Conservation (phyloP, 2,113 vertebrate genomes). For the Solea senegalensis region DNA sequence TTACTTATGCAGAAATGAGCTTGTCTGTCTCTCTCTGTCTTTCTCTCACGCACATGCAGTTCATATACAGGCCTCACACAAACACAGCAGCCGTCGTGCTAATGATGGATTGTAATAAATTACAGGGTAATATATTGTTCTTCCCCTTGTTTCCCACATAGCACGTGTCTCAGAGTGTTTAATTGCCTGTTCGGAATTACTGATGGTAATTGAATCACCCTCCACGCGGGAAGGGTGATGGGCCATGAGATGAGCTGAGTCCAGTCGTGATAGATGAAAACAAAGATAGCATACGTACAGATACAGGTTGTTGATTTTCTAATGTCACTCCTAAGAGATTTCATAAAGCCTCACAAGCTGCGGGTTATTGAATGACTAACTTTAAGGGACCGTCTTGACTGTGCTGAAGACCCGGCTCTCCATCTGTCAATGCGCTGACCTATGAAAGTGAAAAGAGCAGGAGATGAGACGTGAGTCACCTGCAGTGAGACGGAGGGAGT, state of each 20-base stretch:
- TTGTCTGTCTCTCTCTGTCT: background rate
- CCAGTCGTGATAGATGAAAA: constrained; percentile 47
- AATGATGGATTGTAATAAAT: constrained; percentile 51
- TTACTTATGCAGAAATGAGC: constrained; percentile 5
- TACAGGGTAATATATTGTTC: constrained; percentile 43
- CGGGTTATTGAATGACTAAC: constrained; percentile 15
- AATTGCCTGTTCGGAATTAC: constrained; percentile 66
- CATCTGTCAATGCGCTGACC: constrained; percentile 46
- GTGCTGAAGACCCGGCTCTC: constrained; percentile 16
- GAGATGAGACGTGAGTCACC: constrained; percentile 51
- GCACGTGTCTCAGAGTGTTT: constrained; percentile 59
- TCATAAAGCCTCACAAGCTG: constrained; percentile 28
- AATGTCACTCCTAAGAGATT: background rate
- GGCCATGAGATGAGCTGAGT: constrained; percentile 59
- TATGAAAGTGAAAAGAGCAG: constrained; percentile 23
- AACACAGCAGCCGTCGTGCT: constrained; percentile 10
- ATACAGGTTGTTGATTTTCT: background rate
- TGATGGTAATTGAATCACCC: constrained; percentile 70
- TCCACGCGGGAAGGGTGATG: constrained; percentile 61
- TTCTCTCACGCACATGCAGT: background rate
- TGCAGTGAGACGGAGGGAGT: constrained; percentile 11
- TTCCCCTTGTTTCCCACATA: constrained; percentile 55
- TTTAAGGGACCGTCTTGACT: constrained; percentile 12
- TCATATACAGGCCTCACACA: background rate
- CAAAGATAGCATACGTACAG: constrained; percentile 13